Conservation (phyloP, 2,888 invertebrate species). For the Erebia palarica region DNA sequence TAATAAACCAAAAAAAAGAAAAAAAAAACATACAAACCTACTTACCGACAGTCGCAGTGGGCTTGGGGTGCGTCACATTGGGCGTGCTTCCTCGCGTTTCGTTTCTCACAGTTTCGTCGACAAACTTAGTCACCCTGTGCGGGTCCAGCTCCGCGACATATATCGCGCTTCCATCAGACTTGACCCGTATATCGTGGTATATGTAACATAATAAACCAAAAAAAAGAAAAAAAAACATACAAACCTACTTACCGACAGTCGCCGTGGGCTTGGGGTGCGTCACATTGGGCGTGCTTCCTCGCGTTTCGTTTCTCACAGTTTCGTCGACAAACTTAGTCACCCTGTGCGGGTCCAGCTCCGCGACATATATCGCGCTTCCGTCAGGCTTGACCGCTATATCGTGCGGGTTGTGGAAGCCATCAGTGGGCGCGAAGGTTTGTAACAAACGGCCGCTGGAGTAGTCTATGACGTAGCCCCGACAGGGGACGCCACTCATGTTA, state of each 20-base stretch:
- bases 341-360: conserved; percentile 86
- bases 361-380: conserved; percentile 87
- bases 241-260: conserved; percentile 67
- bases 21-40: conserved; percentile 40
- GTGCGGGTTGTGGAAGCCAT: conserved; percentile 87
- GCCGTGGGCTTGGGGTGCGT: conserved; percentile 69
- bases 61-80: conserved; percentile 47
- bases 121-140: conserved; percentile 81
- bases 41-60: conserved; percentile 75
- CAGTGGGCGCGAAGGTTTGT: conserved; percentile 83
- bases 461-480: conserved; percentile 88
- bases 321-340: conserved; percentile 78
- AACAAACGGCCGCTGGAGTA: conserved; percentile 81
- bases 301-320: conserved; percentile 47
- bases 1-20: background rate
- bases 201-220: background rate
- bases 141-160: conserved; percentile 91
- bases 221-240: conserved; percentile 9
- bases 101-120: conserved; percentile 51
- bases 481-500: conserved; percentile 65
- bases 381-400: conserved; percentile 88
- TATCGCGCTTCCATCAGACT: conserved; percentile 84
- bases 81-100: conserved; percentile 42
- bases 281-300: conserved; percentile 39
- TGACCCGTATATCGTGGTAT: conserved; percentile 89